A percentile compares a stretch with the other conserved stretches of the same genome.
phyloP scores from a whole-genome alignment of 2,888 invertebrate species.

The Plebejus anna region DNA sequence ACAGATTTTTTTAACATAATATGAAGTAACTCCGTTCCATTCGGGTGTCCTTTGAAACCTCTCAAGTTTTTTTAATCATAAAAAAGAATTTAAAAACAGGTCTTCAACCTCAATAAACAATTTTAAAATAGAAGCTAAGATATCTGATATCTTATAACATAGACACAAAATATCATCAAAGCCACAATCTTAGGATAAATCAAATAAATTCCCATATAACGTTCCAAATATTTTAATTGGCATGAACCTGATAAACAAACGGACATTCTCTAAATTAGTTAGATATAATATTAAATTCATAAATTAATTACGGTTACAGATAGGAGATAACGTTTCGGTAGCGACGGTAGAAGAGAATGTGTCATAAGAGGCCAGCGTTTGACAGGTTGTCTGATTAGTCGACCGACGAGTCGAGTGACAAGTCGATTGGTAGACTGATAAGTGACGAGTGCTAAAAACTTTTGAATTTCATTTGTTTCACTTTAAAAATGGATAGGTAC shows the following conservation, averaged over 20 bases:
- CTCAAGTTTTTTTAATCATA: too few relatives aligned
- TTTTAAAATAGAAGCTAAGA: not conserved
- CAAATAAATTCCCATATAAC: not conserved
- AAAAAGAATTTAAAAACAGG: not conserved
- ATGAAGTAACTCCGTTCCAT: too few relatives aligned
- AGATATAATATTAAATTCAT: conserved; percentile 11
- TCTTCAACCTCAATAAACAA: not conserved
- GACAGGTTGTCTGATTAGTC: not conserved
- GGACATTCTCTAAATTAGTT: conserved; percentile 16
- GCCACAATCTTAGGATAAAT: not conserved
- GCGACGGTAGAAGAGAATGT: not conserved
- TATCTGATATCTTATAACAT: not conserved
- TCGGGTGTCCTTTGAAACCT: too few relatives aligned
- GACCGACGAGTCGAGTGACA: not conserved
- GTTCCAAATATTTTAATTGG: conserved; percentile 22
- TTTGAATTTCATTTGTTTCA: not conserved
- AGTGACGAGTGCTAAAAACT: not conserved
- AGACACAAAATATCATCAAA: not conserved
- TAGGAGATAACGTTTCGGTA: not conserved
- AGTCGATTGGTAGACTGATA: not conserved
- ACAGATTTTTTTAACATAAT: too few relatives aligned
- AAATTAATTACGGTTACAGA: conserved; percentile 6
- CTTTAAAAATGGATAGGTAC: not conserved
- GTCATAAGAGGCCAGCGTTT: not conserved
- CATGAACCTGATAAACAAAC: not conserved